Conservation (phyloP, 2,113 vertebrate genomes). For the Mesitornis unicolor region DNA sequence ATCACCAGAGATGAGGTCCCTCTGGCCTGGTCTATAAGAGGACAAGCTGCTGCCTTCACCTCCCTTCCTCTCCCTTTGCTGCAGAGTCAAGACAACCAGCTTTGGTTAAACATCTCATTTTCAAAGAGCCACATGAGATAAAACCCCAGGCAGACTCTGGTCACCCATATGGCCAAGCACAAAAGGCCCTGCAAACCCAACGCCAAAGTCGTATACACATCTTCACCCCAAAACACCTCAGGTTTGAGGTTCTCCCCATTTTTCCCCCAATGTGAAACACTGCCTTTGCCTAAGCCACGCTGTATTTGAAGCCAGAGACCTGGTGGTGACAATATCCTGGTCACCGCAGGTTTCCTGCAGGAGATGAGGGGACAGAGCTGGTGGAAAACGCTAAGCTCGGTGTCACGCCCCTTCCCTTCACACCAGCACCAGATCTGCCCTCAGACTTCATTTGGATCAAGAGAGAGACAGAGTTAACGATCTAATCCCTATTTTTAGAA, state of each 20-base stretch:
- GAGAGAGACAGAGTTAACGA: not conserved
- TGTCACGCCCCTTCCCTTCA: not conserved
- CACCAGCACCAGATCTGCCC: not conserved
- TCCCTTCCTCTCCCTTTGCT: not conserved
- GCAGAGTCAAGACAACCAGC: not conserved
- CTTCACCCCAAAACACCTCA: not conserved
- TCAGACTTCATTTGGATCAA: not conserved
- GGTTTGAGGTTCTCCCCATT: not conserved
- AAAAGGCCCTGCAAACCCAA: not conserved
- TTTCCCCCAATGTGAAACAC: not conserved
- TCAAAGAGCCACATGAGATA: not conserved
- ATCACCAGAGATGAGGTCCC: not conserved
- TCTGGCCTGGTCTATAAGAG: not conserved
- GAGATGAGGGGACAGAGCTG: not conserved
- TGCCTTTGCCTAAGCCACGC: not conserved
- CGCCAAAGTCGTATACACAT: accelerated
- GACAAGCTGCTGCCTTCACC: not conserved
- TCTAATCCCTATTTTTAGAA: conserved; percentile 15
- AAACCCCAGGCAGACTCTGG: not conserved
- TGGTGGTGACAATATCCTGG: not conserved
- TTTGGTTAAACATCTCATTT: not conserved
- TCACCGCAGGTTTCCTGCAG: not conserved
- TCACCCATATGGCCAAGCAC: accelerated
- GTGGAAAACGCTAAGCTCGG: not conserved
- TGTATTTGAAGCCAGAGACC: not conserved